Base-by-base conservation (phyloP, 2,113 vertebrate genomes). In the Noturus placidus region DNA sequence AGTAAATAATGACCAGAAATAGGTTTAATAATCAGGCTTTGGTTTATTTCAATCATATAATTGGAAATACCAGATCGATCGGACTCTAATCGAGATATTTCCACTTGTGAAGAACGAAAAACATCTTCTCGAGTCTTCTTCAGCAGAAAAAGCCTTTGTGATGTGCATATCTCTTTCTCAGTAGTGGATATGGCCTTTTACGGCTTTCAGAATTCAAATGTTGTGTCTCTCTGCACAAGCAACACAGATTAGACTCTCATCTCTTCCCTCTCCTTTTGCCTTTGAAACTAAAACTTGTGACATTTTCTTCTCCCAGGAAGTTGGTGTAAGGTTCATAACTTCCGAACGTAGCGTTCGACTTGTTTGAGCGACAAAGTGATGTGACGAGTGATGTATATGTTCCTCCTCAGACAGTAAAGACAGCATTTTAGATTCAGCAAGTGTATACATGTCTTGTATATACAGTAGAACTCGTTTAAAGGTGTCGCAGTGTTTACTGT, bases 221-320 rank as follows among this genome's bases (percentile, higher is more conserved):
- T 33, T 61, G 22, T 38, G 61, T 54, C 22, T 15, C 27, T 30
- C 4, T 10, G n/a, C n/a, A 15, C 33, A 2, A 69, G 65, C n/a
- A 30, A 27, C 50, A 35, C 27, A 57, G 46, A 84, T 57, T 79
- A 69, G 35, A 14, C 30, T 42, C 13, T 35, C 56, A 22, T 88
- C 42, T 56, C 72, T 61, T 13, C 20, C 42, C 22, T 54, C 9
- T 50, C 35, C 52, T 81, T 56, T 52, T 15, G 20, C 56, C 56
- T 81, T 57, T 76, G 30, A 76, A 81, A 82, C 56, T 76, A 35
- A 85, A 46, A 59, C n/a, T 20, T n/a, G 10, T 88, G 82, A 83
- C 78, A 87, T 86, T 79, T 88, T 80, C 70, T 63, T 56, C 78
- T 69, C 38, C 5, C 19, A 80, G 79, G 38, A 83, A 33, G 42